Percentiles rank a stretch among this genome's conserved stretches.
Evolutionary conservation across 2,113 vertebrate species (phyloP).

Genomic region (Sapajus apella): DNA sequence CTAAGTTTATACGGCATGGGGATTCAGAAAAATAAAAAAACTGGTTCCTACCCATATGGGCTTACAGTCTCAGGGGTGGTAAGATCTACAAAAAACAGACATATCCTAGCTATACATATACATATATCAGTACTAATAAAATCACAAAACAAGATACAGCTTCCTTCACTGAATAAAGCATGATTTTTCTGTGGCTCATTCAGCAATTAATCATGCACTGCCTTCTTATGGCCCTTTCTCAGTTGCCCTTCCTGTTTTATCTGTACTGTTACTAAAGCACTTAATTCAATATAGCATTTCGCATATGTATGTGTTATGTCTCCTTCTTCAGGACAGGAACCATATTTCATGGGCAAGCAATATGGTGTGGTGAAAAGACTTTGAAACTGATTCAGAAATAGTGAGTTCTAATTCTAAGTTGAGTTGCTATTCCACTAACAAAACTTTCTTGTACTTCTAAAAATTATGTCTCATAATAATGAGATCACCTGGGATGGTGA

Average conservation of each 20-base stretch:
- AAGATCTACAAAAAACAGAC: not conserved
- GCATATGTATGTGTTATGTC: not conserved
- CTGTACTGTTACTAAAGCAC: not conserved
- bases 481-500: not conserved
- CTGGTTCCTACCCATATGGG: not conserved
- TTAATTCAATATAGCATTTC: not conserved
- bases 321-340: not conserved
- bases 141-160: not conserved
- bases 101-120: not conserved
- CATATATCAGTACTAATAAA: not conserved
- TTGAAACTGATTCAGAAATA: not conserved
- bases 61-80: not conserved
- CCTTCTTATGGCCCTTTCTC: not conserved
- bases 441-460: not conserved
- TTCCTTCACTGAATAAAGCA: not conserved
- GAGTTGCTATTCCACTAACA: not conserved
- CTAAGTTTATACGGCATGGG: not conserved
- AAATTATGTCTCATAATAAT: not conserved
- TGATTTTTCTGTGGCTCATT: not conserved
- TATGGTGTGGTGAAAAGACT: not conserved
- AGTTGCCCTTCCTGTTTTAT: not conserved
- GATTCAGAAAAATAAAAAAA: conserved; percentile 10
- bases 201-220: not conserved
- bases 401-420: not conserved
- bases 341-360: not conserved